These are phyloP conservation scores for Graphium colonna DNA, from an alignment of 2,888 invertebrate species.

Conservation along the genomic window DNA sequence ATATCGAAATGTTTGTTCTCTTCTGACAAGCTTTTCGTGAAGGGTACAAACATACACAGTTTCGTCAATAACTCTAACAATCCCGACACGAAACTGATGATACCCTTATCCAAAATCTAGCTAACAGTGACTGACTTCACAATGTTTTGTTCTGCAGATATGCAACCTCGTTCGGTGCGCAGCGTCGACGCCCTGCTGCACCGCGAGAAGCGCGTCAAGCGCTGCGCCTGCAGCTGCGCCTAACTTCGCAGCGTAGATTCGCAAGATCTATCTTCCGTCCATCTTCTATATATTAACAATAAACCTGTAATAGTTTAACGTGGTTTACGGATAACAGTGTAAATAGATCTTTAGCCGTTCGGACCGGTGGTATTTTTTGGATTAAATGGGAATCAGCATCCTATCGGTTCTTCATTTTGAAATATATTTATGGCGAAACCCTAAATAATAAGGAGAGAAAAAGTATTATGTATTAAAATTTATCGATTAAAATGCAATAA, in stretches of 20 bases:
- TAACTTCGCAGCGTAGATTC: conserved; percentile 41
- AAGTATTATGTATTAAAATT: conserved; percentile 15
- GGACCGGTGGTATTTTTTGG: conserved; percentile 26
- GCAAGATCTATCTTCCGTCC: conserved; percentile 32
- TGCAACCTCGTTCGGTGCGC: conserved; percentile 87
- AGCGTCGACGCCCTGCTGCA: conserved; percentile 77
- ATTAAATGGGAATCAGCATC: conserved; percentile 19
- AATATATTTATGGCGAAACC: conserved; percentile 5
- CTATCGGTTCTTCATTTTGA: conserved; percentile 15
- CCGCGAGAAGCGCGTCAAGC: conserved; percentile 84
- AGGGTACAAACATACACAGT: too few relatives aligned
- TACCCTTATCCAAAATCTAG: too few relatives aligned
- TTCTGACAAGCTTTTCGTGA: too few relatives aligned
- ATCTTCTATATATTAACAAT: conserved; percentile 26
- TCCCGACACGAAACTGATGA: too few relatives aligned
- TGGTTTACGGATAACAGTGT: conserved; percentile 37
- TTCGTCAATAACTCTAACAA: too few relatives aligned
- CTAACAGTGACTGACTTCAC: background rate
- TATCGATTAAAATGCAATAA: conserved; percentile 26
- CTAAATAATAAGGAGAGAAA: conserved; percentile 9
- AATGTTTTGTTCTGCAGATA: conserved; percentile 77
- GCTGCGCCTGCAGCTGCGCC: conserved; percentile 88
- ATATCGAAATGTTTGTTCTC: too few relatives aligned
- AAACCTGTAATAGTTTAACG: conserved; percentile 24
- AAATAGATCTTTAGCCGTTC: conserved; percentile 31